These are phyloP conservation scores for Myopa tessellatipennis DNA, from an alignment of 2,888 invertebrate genomes.

Conservation along the genomic window DNA sequence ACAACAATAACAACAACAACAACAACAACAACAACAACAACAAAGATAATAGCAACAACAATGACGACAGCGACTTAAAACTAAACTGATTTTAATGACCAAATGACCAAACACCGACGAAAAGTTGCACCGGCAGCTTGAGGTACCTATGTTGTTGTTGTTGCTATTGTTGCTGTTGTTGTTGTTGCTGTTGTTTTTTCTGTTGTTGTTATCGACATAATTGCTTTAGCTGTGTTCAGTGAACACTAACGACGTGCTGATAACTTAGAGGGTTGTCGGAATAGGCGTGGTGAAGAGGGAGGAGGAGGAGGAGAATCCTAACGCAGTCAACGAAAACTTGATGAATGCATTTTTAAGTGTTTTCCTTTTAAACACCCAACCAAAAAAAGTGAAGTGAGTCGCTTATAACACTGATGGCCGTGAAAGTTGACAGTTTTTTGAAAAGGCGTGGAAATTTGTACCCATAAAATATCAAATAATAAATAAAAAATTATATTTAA, in stretches of 20 bases:
- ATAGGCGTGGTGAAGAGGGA: not conserved
- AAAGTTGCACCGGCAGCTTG: not conserved
- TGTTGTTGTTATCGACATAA: constrained; percentile 10
- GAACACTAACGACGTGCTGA: not conserved
- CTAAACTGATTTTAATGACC: constrained; percentile 20
- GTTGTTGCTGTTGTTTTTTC: not conserved
- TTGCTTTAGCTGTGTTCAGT: constrained; percentile 5
- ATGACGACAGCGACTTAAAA: not conserved
- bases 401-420: too few species aligned
- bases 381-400: too few species aligned
- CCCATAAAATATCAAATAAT: too few species aligned
- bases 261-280: not conserved
- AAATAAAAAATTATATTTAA: too few species aligned
- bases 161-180: constrained; percentile 3
- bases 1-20: constrained; percentile 2
- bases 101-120: not conserved
- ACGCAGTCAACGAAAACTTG: not conserved
- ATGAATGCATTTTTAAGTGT: constrained; percentile 17
- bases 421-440: not conserved
- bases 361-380: constrained; percentile 4
- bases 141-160: not conserved
- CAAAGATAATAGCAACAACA: constrained; percentile 1
- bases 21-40: constrained; percentile 6
- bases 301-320: not conserved
- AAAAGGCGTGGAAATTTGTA: not conserved